A percentile compares a stretch with the other conserved stretches of the same genome.
phyloP scores from a whole-genome alignment of 2,888 invertebrate species.

The Oxycera nigricornis region DNA sequence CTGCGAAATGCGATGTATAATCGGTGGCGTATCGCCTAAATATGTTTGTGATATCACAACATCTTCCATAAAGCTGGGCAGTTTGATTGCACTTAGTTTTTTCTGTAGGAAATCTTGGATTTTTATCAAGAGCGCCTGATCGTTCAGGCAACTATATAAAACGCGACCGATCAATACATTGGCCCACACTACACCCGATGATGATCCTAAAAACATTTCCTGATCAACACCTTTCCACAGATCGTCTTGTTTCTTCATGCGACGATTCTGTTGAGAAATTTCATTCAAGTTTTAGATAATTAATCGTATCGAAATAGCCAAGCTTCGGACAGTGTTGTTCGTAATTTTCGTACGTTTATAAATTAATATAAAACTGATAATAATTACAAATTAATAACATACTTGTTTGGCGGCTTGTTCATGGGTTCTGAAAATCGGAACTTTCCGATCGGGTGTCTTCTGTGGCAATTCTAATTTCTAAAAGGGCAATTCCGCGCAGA shows the following conservation, averaged over 20 bases:
- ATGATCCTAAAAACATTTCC: constrained; percentile 59
- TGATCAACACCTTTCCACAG: constrained; percentile 62
- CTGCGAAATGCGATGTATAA: constrained; percentile 68
- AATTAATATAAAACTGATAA: not conserved
- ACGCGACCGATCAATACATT: constrained; percentile 60
- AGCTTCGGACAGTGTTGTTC: too few species aligned
- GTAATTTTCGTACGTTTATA: too few species aligned
- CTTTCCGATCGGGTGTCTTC: too few species aligned
- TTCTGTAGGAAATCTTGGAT: constrained; percentile 60
- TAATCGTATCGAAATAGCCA: too few species aligned
- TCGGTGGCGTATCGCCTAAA: constrained; percentile 71
- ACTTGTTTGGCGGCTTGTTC: too few species aligned
- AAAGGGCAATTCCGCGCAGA: too few species aligned
- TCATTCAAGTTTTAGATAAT: too few species aligned
- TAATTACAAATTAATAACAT: too few species aligned
- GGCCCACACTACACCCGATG: constrained; percentile 60
- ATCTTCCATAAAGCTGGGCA: constrained; percentile 85
- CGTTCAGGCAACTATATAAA: constrained; percentile 57
- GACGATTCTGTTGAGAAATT: constrained; percentile 53
- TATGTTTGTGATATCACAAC: constrained; percentile 75
- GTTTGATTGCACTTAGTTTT: constrained; percentile 62
- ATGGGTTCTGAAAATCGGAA: too few species aligned
- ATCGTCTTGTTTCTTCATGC: constrained; percentile 57
- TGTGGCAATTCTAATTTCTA: too few species aligned
- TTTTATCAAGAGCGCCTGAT: constrained; percentile 54